Evolutionary conservation across 2,888 invertebrate species (phyloP).

Genomic region (Schrankia costaestrigalis): DNA sequence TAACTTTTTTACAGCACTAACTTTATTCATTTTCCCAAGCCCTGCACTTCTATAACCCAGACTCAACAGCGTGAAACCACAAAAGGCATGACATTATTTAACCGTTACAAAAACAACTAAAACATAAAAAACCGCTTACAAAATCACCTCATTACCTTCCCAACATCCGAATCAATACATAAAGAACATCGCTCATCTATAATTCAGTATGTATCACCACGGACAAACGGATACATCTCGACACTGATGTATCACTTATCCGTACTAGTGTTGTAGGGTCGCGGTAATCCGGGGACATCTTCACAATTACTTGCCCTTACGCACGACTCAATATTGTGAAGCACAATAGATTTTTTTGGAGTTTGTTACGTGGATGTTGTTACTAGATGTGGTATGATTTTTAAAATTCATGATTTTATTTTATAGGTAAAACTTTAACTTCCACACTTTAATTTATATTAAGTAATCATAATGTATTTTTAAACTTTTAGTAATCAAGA

Average conservation of each 20-base stretch:
- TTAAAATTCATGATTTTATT: too few relatives aligned
- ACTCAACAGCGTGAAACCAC: too few relatives aligned
- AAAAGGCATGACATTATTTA: too few relatives aligned
- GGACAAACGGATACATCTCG: constrained; percentile 44
- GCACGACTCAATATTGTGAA: constrained; percentile 68
- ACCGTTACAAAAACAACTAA: too few relatives aligned
- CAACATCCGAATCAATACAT: constrained; percentile 6
- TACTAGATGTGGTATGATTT: constrained; percentile 27
- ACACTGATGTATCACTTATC: constrained; percentile 73
- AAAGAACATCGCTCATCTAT: constrained; percentile 23
- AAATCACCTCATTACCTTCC: constrained; percentile 1
- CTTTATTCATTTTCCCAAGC: too few relatives aligned
- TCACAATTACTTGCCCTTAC: constrained; percentile 71
- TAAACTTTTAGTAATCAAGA: too few relatives aligned
- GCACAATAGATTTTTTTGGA: constrained; percentile 47
- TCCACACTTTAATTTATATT: too few relatives aligned
- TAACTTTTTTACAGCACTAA: too few relatives aligned
- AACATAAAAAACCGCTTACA: neutral
- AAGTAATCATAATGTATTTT: too few relatives aligned
- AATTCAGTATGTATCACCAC: constrained; percentile 20
- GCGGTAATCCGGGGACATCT: constrained; percentile 63
- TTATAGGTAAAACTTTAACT: too few relatives aligned
- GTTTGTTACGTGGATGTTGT: constrained; percentile 7
- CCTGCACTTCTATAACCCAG: too few relatives aligned
- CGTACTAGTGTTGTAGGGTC: constrained; percentile 35